Conservation (phyloP, 2,888 invertebrate genomes). For the Erpobdella octoculata region DNA sequence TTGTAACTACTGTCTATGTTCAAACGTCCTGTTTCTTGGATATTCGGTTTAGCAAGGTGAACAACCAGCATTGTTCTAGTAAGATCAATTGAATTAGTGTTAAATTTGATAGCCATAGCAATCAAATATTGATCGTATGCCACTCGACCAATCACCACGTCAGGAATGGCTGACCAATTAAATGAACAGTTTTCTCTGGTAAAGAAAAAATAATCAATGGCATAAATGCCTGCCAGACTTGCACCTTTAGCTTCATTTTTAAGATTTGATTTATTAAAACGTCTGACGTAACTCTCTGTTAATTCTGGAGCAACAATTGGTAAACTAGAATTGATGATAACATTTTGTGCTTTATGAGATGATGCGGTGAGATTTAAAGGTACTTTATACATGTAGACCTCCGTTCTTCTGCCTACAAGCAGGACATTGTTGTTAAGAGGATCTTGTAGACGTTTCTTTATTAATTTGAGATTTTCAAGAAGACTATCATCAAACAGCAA, state of each 20-base stretch:
- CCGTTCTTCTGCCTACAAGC: conserved; percentile 8
- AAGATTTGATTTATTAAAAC: conserved; percentile 8
- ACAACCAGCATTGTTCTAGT: not conserved
- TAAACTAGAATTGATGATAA: not conserved
- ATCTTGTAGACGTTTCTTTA: not conserved
- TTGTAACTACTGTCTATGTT: conserved; percentile 14
- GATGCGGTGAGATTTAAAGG: not conserved
- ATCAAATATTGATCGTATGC: conserved; percentile 22
- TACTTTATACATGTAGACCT: not conserved
- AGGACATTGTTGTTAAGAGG: conserved; percentile 13
- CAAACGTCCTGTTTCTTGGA: not conserved
- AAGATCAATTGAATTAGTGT: conserved; percentile 16
- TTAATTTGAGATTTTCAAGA: not conserved
- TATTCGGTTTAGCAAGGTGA: conserved; percentile 12
- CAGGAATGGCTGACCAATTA: conserved; percentile 14
- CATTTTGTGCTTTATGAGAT: too few species aligned
- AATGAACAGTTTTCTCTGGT: conserved; percentile 11
- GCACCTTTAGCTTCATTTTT: conserved; percentile 3
- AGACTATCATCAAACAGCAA: conserved; percentile 8
- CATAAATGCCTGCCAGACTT: not conserved
- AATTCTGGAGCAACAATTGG: not conserved
- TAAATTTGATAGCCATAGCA: conserved; percentile 10
- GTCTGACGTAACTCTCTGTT: not conserved
- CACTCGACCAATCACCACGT: conserved; percentile 13
- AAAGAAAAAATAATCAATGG: conserved; percentile 24